phyloP scores from a whole-genome alignment of 2,113 vertebrate genomes.

The Anseranas semipalmata region DNA sequence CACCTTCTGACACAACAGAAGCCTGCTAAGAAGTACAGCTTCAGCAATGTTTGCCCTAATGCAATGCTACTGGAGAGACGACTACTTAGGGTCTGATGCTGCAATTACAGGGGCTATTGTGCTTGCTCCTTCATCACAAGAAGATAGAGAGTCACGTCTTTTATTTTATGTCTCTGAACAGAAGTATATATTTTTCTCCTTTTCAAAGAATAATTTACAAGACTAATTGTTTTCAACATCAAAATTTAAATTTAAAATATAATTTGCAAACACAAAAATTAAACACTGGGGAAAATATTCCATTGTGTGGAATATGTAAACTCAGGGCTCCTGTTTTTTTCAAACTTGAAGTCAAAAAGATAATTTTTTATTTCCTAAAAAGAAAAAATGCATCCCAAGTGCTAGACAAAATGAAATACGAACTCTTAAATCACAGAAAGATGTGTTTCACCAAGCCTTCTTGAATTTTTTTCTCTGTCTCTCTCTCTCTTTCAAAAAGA shows the following conservation, averaged over 20 bases:
- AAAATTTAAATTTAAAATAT: not conserved
- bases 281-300: not conserved
- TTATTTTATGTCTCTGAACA: not conserved
- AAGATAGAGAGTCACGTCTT: accelerated
- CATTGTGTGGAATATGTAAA: not conserved
- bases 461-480: not conserved
- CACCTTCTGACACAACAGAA: conserved; percentile 23
- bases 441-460: not conserved
- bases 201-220: not conserved
- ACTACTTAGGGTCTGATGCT: not conserved
- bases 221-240: not conserved
- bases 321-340: not conserved
- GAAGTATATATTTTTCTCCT: not conserved
- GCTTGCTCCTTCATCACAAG: not conserved
- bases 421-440: not conserved
- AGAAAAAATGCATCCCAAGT: not conserved
- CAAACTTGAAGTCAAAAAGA: not conserved
- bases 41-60: not conserved
- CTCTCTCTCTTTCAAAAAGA: not conserved
- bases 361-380: not conserved
- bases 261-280: not conserved
- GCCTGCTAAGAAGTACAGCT: not conserved
- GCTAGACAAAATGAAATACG: conserved; percentile 33
- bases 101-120: not conserved
- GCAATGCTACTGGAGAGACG: not conserved